Conservation (phyloP, 2,113 vertebrate species). For the Lycocorax pyrrhopterus region DNA sequence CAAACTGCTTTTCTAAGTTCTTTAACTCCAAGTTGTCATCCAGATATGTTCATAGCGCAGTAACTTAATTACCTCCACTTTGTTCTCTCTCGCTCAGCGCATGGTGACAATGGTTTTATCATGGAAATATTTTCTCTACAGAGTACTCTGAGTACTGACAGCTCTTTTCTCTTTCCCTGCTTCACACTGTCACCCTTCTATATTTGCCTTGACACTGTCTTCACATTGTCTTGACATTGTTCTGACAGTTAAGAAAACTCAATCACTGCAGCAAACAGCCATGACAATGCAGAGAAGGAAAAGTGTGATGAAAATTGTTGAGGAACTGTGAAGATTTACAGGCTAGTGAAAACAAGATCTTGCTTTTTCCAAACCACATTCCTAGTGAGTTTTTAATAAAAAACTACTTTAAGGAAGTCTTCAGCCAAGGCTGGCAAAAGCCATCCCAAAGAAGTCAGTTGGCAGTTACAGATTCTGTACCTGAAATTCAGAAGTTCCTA, state of each 20-base stretch:
- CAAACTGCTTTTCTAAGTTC: background rate
- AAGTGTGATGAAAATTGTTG: background rate
- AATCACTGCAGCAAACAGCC: slow-evolving; percentile 34
- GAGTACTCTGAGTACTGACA: slow-evolving; percentile 17
- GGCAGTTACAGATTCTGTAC: background rate
- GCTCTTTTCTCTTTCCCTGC: slow-evolving; percentile 16
- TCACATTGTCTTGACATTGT: slow-evolving; percentile 19
- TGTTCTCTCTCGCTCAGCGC: background rate
- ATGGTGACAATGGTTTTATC: background rate
- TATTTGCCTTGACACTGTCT: slow-evolving; percentile 43
- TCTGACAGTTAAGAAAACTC: slow-evolving; percentile 43
- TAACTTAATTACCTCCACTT: background rate
- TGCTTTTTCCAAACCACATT: background rate
- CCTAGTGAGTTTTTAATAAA: background rate
- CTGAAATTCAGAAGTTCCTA: background rate
- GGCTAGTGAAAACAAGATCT: background rate
- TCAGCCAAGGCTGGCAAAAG: background rate
- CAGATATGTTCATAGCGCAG: background rate
- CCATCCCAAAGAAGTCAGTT: background rate
- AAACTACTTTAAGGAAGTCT: background rate
- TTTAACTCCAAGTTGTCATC: background rate
- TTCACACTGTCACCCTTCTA: background rate
- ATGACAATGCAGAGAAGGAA: background rate
- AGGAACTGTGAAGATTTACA: background rate
- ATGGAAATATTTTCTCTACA: background rate